Percentiles rank a stretch among this genome's conserved stretches.
Conservation (phyloP, 1,140 invertebrate genomes). For the Zaprionus camerounensis region DNA sequence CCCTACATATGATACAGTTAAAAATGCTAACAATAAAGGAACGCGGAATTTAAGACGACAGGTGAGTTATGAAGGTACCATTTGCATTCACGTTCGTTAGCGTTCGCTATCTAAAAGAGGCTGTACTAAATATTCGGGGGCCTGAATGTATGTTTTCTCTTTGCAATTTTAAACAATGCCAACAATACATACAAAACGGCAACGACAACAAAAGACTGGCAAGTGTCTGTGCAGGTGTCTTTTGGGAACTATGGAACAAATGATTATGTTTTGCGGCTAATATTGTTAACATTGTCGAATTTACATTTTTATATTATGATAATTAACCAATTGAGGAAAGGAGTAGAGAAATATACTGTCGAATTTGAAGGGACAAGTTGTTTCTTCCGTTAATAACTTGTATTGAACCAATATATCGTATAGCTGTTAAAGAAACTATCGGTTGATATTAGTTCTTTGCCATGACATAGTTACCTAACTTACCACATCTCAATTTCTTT, state of each 20-base stretch:
- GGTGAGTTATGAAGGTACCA: neutral
- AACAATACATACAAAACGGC: neutral
- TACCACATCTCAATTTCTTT: too few species aligned
- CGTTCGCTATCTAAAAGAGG: neutral
- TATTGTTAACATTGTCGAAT: too few species aligned
- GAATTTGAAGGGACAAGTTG: neutral
- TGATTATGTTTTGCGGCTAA: neutral
- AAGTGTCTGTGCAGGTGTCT: constrained; percentile 3
- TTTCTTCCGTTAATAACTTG: neutral
- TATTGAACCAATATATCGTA: neutral
- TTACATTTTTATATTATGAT: too few species aligned
- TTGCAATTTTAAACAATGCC: neutral
- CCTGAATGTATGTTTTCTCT: neutral
- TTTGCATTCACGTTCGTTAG: constrained; percentile 4
- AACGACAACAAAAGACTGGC: neutral
- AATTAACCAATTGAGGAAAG: too few species aligned
- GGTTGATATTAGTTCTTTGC: too few species aligned
- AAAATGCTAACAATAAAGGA: too few species aligned
- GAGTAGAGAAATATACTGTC: too few species aligned
- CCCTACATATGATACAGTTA: neutral
- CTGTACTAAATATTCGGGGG: constrained; percentile 4
- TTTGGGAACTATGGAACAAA: neutral
- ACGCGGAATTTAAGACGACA: too few species aligned
- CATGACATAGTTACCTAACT: too few species aligned
- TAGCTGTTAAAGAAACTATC: neutral